phyloP scores from a whole-genome alignment of 2,113 vertebrate genomes.

The Rhipidura dahli region DNA sequence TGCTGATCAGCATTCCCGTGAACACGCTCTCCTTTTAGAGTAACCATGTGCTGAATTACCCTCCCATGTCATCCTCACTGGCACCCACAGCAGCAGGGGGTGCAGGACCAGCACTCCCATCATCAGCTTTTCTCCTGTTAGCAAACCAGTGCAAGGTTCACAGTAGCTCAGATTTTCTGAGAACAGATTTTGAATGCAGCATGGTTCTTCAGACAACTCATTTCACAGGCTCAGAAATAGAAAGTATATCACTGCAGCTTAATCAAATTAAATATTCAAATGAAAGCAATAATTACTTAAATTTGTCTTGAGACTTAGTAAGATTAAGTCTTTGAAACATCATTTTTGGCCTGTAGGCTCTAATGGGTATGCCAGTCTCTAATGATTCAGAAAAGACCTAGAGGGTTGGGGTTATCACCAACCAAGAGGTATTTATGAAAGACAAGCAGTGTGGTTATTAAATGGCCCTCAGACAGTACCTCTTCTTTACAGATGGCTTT shows the following conservation, averaged over 20 bases:
- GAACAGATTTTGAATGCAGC: background rate
- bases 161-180: background rate
- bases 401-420: background rate
- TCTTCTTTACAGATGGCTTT: background rate
- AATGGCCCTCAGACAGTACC: background rate
- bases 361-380: constrained; percentile 40
- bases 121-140: background rate
- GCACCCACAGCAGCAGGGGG: background rate
- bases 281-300: constrained; percentile 64
- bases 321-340: constrained; percentile 65
- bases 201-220: background rate
- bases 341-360: constrained; percentile 50
- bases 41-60: background rate
- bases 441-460: background rate
- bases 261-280: constrained; percentile 71
- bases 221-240: background rate
- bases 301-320: constrained; percentile 61
- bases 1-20: background rate
- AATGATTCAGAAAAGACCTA: constrained; percentile 16
- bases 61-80: background rate
- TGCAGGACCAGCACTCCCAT: background rate
- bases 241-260: constrained; percentile 7
- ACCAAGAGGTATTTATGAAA: constrained; percentile 32
- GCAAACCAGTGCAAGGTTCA: background rate
- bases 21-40: background rate